Conservation (phyloP, 2,113 vertebrate species). For the Apteryx mantelli region DNA sequence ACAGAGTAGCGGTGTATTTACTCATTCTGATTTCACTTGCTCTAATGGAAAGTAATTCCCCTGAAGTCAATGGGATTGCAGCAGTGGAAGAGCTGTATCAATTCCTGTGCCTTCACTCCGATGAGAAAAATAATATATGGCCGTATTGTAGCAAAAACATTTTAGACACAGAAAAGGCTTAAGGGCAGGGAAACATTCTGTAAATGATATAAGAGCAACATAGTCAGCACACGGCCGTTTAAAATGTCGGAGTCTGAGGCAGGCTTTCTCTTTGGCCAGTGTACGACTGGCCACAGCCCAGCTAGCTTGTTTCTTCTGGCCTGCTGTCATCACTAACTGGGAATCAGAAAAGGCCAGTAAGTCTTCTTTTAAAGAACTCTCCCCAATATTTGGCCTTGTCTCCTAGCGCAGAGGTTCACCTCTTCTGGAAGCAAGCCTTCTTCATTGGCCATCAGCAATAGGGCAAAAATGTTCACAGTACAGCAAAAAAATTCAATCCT, state of each 20-base stretch:
- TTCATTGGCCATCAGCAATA: fast-evolving
- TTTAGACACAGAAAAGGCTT: neutral
- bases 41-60: neutral
- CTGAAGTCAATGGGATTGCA: neutral
- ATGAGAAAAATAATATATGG: conserved; percentile 1
- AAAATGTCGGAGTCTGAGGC: neutral
- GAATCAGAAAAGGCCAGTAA: too few species aligned
- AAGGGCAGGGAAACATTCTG: neutral
- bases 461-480: neutral
- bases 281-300: too few species aligned
- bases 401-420: neutral
- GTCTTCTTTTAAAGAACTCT: neutral
- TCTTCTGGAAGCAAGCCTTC: neutral
- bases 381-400: neutral
- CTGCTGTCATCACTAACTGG: neutral
- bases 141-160: neutral
- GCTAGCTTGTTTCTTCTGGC: neutral
- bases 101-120: neutral
- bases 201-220: neutral
- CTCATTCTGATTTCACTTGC: conserved; percentile 3
- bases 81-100: neutral
- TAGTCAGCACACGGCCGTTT: neutral
- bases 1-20: neutral
- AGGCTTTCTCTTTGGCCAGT: neutral
- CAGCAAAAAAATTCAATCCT: neutral